A percentile compares a stretch with the other conserved stretches of the same genome.
These are phyloP conservation scores for Crotalus tigris DNA, from an alignment of 2,113 vertebrate species.

Conservation along the genomic window DNA sequence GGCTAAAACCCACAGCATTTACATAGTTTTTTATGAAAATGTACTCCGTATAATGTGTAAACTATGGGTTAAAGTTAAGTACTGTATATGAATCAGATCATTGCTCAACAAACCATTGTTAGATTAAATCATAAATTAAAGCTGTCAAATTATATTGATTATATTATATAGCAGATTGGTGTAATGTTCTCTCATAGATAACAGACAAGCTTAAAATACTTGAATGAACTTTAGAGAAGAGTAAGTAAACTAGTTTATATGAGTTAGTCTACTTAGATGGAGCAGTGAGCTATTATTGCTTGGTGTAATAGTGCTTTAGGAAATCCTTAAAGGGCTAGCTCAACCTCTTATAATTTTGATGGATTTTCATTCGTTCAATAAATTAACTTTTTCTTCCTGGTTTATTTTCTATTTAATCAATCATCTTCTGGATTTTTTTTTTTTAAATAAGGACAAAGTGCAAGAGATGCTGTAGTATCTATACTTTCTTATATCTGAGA, in stretches of 20 bases:
- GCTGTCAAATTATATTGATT: not conserved
- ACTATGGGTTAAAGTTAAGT: not conserved
- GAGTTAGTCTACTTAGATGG: not conserved
- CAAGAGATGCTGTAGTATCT: not conserved
- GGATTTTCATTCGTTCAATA: not conserved
- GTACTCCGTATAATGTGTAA: not conserved
- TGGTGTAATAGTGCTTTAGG: not conserved
- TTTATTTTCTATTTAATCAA: not conserved
- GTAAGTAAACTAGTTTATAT: not conserved
- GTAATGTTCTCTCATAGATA: not conserved
- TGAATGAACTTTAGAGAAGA: not conserved
- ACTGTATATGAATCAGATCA: not conserved
- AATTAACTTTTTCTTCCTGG: not conserved
- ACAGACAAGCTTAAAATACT: not conserved
- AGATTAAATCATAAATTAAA: not conserved
- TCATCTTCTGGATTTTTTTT: not conserved
- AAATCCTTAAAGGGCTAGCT: not conserved
- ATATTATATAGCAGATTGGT: not conserved
- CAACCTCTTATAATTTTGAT: not conserved
- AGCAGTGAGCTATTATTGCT: not conserved
- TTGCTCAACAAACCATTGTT: not conserved
- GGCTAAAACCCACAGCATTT: not conserved
- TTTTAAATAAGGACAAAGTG: not conserved
- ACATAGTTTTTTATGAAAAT: not conserved
- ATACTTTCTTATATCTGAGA: not conserved